These are phyloP conservation scores for Campylomormyrus tamandua DNA, from an alignment of 2,113 vertebrate species.

Conservation along the genomic window DNA sequence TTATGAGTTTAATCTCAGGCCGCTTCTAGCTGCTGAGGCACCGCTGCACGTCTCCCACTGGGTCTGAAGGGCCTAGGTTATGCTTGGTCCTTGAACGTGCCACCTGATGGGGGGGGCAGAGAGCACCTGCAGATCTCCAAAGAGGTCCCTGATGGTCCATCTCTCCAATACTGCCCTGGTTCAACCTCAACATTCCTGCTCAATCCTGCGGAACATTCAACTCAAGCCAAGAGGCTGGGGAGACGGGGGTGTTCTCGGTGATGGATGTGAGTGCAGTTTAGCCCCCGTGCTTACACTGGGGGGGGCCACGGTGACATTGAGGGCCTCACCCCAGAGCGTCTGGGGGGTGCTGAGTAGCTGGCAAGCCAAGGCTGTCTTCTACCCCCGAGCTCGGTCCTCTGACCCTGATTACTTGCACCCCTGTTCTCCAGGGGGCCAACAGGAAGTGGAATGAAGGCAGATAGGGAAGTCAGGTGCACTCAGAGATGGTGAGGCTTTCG, in stretches of 20 bases:
- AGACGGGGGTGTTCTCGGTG: background rate
- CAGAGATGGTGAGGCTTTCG: background rate
- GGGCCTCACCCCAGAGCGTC: background rate
- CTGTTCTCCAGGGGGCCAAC: conserved; percentile 26
- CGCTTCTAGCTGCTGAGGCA: background rate
- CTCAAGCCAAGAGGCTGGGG: background rate
- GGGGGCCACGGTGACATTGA: conserved; percentile 10
- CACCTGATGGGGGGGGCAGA: background rate
- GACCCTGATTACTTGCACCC: conserved; percentile 39
- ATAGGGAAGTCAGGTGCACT: background rate
- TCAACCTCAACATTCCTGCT: background rate
- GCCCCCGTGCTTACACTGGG: background rate
- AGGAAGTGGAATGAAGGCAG: conserved; percentile 7
- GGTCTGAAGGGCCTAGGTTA: conserved; percentile 2
- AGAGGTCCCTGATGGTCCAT: background rate
- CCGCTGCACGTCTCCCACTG: background rate
- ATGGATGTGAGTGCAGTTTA: background rate
- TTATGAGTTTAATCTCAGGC: conserved; percentile 20
- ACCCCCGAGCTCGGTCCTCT: conserved; percentile 43
- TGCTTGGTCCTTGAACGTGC: conserved; percentile 2
- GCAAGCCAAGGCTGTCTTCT: conserved; percentile 34
- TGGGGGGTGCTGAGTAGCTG: conserved; percentile 30
- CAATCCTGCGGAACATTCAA: background rate
- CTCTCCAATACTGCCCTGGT: background rate
- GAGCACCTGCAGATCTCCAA: background rate